Evolutionary conservation across 2,797 vertebrate species (phyloP), one percentile per base, ranked within the genome.

Genomic region (Myotis myotis): DNA sequence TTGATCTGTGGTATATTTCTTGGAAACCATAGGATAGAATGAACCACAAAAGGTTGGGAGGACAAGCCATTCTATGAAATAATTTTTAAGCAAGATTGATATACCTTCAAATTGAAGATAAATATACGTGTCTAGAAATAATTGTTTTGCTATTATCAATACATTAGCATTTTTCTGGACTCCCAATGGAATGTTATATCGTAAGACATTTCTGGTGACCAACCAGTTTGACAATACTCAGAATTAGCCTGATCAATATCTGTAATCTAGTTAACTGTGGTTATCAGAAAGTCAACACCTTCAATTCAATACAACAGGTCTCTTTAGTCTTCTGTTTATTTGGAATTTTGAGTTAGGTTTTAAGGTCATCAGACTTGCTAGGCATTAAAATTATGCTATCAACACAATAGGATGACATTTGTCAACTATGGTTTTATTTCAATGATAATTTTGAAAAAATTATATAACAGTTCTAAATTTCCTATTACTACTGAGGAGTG

Each of bases 1-100:
- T 95, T 93, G 95, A 97, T 93, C 57, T 83, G 90, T 92, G 95
- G 93, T 41, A 68, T 91, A 86, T 93, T 96, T 97, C 94, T 96
- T 96, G 85, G 87, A 97, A 97, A 95, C 41, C n/a, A 72, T 38
- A 88, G 47, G 33, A 30, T 72, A 70, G 11, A 87, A 96, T 57
- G 30, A 92, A 92, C 70, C 85, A 83, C 82, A 93, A 74, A 93
- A 85, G 82, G 60, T 64, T 87, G 22, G 23, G 22, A 51, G 47
- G 11, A 2, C 2, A 62, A 90, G 81, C 2, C 84, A 83, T 95
- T 95, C 92, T 96, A 97, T 86, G 80, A 95, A 96, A 93, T 87
- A 83, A 74, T 80, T 95, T 92, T 93, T 96, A 97, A 97, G 51
- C 53, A 96, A 90, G 79, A 90, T 68, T 93, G 71, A 96, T 96